A percentile compares a stretch with the other conserved stretches of the same genome.
Evolutionary conservation across 64 coral and sea anemone genomes (phyloP).

Genomic region (Anthopleura sola): DNA sequence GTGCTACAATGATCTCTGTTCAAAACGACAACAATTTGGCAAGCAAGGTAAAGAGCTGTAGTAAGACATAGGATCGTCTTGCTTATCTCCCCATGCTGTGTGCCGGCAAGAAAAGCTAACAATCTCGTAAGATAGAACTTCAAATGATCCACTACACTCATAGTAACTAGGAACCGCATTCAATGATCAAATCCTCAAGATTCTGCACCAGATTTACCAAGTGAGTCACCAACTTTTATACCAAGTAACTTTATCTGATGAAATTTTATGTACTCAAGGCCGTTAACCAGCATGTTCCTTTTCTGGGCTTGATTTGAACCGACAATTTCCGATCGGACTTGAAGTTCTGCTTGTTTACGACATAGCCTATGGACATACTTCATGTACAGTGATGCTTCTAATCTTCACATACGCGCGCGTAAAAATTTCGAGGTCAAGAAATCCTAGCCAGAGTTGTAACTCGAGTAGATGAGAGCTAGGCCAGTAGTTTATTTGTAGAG

Average conservation of each 20-base stretch:
- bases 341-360: background rate
- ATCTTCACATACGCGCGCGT: background rate
- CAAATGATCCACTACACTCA: background rate
- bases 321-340: background rate
- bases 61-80: background rate
- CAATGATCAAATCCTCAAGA: background rate
- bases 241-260: background rate
- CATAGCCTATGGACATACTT: background rate
- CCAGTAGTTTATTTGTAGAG: background rate
- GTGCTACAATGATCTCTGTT: background rate
- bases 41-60: background rate
- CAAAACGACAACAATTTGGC: background rate
- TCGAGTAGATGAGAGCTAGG: background rate
- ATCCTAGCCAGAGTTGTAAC: background rate
- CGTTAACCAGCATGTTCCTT: background rate
- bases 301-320: background rate
- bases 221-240: background rate
- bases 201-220: background rate
- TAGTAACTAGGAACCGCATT: background rate
- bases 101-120: background rate
- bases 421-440: background rate
- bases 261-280: background rate
- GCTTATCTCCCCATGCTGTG: background rate
- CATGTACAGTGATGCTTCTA: background rate
- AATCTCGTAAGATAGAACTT: background rate